phyloP scores from a whole-genome alignment of 1,140 invertebrate genomes.

The Lordiphosa collinella region DNA sequence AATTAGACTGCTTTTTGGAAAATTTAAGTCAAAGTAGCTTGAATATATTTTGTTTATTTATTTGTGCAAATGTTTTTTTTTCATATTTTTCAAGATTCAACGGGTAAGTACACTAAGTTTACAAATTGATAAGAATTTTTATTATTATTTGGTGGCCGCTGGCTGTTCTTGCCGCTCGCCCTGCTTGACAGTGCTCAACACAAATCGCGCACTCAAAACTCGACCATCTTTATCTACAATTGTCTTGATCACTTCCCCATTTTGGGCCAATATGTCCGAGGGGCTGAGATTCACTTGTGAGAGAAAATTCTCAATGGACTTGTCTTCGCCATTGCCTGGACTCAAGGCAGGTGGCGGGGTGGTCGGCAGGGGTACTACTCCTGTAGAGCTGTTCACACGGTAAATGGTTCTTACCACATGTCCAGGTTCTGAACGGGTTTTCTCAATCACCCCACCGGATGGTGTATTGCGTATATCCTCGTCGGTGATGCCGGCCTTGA shows the following conservation, averaged over 20 bases:
- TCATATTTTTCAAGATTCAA: constrained; percentile 8
- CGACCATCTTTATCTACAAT: constrained; percentile 61
- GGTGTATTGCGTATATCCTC: constrained; percentile 24
- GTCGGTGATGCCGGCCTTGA: constrained; percentile 38
- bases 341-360: not conserved
- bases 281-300: constrained; percentile 35
- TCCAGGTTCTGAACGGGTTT: constrained; percentile 30
- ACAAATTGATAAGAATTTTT: no score
- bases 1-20: constrained; percentile 22
- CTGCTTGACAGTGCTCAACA: constrained; percentile 47
- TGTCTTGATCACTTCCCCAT: constrained; percentile 54
- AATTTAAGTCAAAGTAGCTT: constrained; percentile 17
- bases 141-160: constrained; percentile 36
- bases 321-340: not conserved
- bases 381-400: not conserved
- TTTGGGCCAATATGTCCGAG: constrained; percentile 36
- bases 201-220: constrained; percentile 50
- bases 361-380: constrained; percentile 10
- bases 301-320: constrained; percentile 47
- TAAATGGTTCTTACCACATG: constrained; percentile 19
- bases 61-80: constrained; percentile 19
- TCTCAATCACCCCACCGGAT: constrained; percentile 14
- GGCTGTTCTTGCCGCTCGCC: not conserved
- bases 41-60: constrained; percentile 13
- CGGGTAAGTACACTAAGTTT: no score